phyloP scores from a whole-genome alignment of 2,797 vertebrate species.

The Coreius guichenoti region DNA sequence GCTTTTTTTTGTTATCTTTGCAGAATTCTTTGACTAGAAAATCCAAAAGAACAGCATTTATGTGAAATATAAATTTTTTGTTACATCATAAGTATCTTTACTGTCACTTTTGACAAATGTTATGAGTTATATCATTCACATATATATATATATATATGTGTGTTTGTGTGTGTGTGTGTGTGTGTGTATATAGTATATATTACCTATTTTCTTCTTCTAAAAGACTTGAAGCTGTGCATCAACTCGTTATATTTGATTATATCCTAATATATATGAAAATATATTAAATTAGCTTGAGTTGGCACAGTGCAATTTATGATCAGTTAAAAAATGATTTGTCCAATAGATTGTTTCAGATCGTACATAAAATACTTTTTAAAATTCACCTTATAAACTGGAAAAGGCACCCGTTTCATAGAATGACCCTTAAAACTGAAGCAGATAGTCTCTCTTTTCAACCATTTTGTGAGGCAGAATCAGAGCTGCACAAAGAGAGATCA shows the following conservation, averaged over 20 bases:
- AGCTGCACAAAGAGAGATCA: conserved; percentile 2
- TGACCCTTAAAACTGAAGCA: conserved; percentile 16
- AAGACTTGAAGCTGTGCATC: neutral
- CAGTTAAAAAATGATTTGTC: neutral
- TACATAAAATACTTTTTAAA: neutral
- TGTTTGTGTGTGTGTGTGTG: too few relatives aligned
- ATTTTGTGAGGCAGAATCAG: conserved; percentile 3
- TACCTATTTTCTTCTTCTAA: neutral
- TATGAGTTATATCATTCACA: too few relatives aligned
- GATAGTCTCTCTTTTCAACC: neutral
- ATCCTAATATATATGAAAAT: neutral
- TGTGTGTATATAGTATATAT: too few relatives aligned
- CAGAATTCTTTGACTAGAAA: neutral
- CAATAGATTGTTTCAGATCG: neutral
- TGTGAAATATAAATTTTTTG: neutral
- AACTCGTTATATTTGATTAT: neutral
- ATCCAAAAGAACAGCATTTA: neutral
- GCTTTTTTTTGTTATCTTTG: neutral
- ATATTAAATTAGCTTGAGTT: neutral
- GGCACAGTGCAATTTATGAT: neutral
- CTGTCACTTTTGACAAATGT: too few relatives aligned
- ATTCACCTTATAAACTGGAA: neutral
- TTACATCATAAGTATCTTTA: neutral
- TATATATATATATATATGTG: too few relatives aligned
- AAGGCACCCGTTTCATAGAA: neutral